Evolutionary conservation across 2,113 vertebrate genomes (phyloP), one percentile per base, ranked within the genome.

Genomic region (Xenopus borealis): DNA sequence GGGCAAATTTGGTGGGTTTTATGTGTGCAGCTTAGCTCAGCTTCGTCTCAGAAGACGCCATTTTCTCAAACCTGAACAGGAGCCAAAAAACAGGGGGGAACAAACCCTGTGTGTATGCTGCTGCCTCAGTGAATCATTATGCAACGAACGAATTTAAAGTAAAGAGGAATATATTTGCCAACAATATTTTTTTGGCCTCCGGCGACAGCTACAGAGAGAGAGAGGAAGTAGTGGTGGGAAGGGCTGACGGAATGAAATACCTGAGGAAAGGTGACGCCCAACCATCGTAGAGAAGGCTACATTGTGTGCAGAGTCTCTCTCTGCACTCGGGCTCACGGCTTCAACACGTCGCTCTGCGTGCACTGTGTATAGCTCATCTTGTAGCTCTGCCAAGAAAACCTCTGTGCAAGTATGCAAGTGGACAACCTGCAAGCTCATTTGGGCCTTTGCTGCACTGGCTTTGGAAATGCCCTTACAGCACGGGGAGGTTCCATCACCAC

Each of bases 41-140:
- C 5, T 86, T 27, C 47, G 81, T 68, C 84, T 91, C 89, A 89
- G 79, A 79, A 85, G 93, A 93, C 90, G 93, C 95, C 94, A 98
- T 96, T 94, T 96, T 95, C 91, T 93, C 91, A 89, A 86, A 87
- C 79, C 89, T 94, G 91, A 94, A 91, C 82, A 20, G 78, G 76
- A 89, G 93, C 92, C 91, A 94, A 91, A 91, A 81, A 89, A 86
- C 3, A 40, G 33, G 33, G 33, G 33, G 33, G 33, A 90, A 86
- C 72, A 80, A 85, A 72, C 53, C 53, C 84, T 65, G 80, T n/a
- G 47, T 50, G 65, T 17, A 16, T 19, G 79, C 83, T 73, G 80
- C 80, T 78, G 79, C 82, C 83, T 62, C 53, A n/a, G 88, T 85
- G 85, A 89, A 85, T 85, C 82, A 82, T 82, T 82, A 85, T 81